phyloP scores from a whole-genome alignment of 2,113 vertebrate species.

The Pluvianellus socialis region DNA sequence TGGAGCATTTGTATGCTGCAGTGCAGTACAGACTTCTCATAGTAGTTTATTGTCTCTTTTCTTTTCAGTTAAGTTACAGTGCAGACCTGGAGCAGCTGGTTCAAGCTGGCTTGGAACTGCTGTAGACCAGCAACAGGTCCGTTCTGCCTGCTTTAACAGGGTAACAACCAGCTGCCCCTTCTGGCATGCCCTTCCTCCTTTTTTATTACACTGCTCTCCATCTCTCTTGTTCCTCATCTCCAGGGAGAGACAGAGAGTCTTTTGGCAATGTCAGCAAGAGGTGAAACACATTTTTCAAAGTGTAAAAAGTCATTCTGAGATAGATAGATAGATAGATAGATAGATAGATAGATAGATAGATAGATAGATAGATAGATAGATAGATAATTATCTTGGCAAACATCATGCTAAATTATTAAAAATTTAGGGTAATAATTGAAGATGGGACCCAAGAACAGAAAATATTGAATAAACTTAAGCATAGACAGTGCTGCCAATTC shows the following conservation, averaged over 20 bases:
- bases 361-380: too few species aligned
- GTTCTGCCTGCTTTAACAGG: not conserved
- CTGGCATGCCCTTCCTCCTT: not conserved
- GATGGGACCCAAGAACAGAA: not conserved
- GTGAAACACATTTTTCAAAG: not conserved
- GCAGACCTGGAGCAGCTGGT: constrained; percentile 40
- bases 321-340: too few species aligned
- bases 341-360: too few species aligned
- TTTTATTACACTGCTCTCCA: not conserved
- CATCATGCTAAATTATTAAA: not conserved
- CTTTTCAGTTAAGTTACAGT: not conserved
- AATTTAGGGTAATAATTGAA: not conserved
- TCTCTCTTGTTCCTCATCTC: not conserved
- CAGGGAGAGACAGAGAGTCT: not conserved
- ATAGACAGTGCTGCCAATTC: not conserved
- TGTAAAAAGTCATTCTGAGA: not conserved
- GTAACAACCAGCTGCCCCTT: not conserved
- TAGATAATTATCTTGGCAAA: not conserved
- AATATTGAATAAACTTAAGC: not conserved
- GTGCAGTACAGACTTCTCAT: not conserved
- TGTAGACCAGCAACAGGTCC: not conserved
- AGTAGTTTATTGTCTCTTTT: not conserved
- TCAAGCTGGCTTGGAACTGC: constrained; percentile 11
- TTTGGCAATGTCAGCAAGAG: not conserved
- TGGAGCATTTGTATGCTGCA: not conserved